Conservation (phyloP, 2,888 invertebrate genomes). For the Suillia variegata region DNA sequence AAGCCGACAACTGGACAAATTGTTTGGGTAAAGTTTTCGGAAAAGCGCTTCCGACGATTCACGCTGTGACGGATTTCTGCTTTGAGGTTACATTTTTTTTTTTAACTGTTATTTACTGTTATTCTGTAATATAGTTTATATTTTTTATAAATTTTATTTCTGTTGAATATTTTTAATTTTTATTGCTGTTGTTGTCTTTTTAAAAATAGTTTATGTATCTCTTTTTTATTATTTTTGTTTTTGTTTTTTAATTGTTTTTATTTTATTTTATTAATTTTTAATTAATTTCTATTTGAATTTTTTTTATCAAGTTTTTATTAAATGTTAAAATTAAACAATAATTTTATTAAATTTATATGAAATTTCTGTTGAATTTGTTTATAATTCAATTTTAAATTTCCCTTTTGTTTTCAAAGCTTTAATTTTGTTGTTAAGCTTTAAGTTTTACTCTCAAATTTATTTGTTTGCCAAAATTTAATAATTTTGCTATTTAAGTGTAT, state of each 20-base stretch:
- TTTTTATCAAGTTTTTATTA: conserved; percentile 8
- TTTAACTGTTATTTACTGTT: neutral
- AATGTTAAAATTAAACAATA: conserved; percentile 6
- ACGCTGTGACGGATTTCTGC: neutral
- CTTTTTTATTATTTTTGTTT: conserved; percentile 18
- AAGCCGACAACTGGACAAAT: no score
- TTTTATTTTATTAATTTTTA: conserved; percentile 7
- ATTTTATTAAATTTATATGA: no score
- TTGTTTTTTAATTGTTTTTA: conserved; percentile 11
- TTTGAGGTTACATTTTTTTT: neutral
- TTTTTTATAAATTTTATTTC: conserved; percentile 7
- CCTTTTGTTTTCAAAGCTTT: conserved; percentile 13
- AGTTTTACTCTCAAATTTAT: conserved; percentile 13
- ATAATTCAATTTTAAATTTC: conserved; percentile 7
- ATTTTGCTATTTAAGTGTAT: neutral
- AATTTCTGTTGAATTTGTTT: no score
- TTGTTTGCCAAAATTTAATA: neutral
- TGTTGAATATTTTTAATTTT: conserved; percentile 7
- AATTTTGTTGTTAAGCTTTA: conserved; percentile 15
- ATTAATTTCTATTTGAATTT: neutral
- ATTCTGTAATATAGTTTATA: neutral
- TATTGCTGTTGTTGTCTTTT: conserved; percentile 17
- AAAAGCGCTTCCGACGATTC: no score
- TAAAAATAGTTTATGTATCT: conserved; percentile 14
- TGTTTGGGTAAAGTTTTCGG: no score